phyloP scores from a whole-genome alignment of 2,888 invertebrate species.

The Diarsia brunnea region DNA sequence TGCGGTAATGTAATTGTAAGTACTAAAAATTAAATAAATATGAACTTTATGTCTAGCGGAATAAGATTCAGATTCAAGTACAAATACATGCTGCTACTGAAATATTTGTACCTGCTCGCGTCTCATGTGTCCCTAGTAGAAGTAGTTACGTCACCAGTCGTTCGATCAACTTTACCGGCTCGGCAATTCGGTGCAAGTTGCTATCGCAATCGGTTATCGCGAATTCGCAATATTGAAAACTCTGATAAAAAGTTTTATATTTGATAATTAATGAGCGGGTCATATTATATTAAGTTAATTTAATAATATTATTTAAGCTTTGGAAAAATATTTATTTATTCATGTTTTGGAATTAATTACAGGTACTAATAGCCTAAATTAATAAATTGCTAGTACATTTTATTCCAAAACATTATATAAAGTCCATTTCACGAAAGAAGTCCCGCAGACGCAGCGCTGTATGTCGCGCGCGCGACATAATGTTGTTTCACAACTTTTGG shows the following conservation, averaged over 20 bases:
- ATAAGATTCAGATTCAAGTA: slow-evolving; percentile 34
- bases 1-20: slow-evolving; percentile 86
- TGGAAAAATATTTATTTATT: no score
- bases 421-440: no score
- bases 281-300: background rate
- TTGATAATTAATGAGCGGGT: background rate
- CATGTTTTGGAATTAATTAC: no score
- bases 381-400: background rate
- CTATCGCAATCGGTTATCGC: slow-evolving; percentile 12
- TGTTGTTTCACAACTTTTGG: no score
- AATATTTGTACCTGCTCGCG: slow-evolving; percentile 66
- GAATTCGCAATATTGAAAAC: background rate
- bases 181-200: slow-evolving; percentile 23
- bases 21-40: slow-evolving; percentile 46
- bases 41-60: fast-evolving
- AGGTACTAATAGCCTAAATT: no score
- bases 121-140: slow-evolving; percentile 79
- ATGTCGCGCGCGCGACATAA: no score
- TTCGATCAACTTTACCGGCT: slow-evolving; percentile 58
- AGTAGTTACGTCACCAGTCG: slow-evolving; percentile 84
- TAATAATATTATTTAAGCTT: background rate
- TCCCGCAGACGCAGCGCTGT: no score
- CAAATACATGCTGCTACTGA: slow-evolving; percentile 11
- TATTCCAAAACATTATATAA: background rate
- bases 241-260: background rate